Evolutionary conservation across 1,140 invertebrate genomes (phyloP).

Genomic region (Drosophila micromelanica): DNA sequence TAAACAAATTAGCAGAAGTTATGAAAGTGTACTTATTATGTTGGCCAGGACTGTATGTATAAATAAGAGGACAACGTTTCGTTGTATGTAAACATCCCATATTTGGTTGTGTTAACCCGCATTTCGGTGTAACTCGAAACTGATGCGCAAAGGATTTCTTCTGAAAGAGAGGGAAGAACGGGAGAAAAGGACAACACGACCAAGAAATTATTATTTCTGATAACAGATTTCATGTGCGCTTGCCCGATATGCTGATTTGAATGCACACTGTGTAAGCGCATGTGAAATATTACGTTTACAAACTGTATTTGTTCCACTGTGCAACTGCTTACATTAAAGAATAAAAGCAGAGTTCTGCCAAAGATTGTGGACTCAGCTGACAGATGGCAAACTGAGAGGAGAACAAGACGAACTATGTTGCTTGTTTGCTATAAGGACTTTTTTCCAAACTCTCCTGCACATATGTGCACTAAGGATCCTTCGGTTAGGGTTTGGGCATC

Average conservation of each 20-base stretch:
- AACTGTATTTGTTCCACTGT: constrained; percentile 14
- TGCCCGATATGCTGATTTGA: too few relatives aligned
- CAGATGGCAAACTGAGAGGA: constrained; percentile 7
- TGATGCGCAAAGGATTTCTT: constrained; percentile 15
- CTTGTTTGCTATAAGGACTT: constrained; percentile 58
- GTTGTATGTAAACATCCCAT: background rate
- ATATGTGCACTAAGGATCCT: constrained; percentile 35
- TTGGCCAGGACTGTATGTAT: too few relatives aligned
- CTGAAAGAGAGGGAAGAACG: background rate
- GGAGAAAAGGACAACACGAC: background rate
- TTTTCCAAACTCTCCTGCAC: constrained; percentile 25
- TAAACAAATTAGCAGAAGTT: too few relatives aligned
- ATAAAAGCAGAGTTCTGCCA: constrained; percentile 8
- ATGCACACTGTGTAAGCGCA: background rate
- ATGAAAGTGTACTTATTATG: background rate
- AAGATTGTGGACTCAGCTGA: constrained; percentile 1
- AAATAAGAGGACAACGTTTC: background rate
- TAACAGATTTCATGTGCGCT: too few relatives aligned
- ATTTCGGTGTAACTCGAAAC: constrained; percentile 58
- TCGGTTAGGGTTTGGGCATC: constrained; percentile 15
- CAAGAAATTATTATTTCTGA: background rate
- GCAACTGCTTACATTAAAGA: constrained; percentile 1
- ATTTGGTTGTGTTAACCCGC: constrained; percentile 32
- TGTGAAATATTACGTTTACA: too few relatives aligned
- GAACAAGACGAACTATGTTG: constrained; percentile 16